Evolutionary conservation across 2,113 vertebrate species (phyloP).

Genomic region (Poeciliopsis turrubarensis): DNA sequence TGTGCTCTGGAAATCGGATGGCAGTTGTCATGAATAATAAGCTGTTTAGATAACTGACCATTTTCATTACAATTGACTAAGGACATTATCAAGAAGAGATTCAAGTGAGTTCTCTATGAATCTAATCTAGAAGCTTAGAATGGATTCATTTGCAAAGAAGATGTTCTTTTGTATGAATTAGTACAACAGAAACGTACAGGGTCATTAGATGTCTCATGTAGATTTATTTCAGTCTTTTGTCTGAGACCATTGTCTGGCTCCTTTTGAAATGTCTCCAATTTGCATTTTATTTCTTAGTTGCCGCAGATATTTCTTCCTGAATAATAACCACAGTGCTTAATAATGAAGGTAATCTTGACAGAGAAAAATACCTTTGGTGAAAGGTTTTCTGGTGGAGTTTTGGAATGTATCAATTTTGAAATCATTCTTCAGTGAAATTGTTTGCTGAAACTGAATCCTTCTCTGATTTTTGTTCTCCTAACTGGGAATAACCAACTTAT

Average conservation of each 20-base stretch:
- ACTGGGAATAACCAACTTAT: slow-evolving; percentile 51
- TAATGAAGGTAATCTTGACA: slow-evolving; percentile 26
- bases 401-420: slow-evolving; percentile 18
- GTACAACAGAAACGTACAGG: slow-evolving; percentile 19
- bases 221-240: slow-evolving; percentile 46
- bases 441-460: slow-evolving; percentile 27
- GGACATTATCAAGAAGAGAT: slow-evolving; percentile 45
- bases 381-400: slow-evolving; percentile 22
- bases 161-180: slow-evolving; percentile 44
- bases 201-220: slow-evolving; percentile 23
- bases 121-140: slow-evolving; percentile 51
- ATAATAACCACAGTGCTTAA: slow-evolving; percentile 26
- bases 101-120: slow-evolving; percentile 33
- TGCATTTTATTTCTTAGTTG: slow-evolving; percentile 55
- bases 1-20: slow-evolving; percentile 25
- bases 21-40: slow-evolving; percentile 54
- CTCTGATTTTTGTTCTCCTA: slow-evolving; percentile 19
- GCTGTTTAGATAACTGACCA: slow-evolving; percentile 55
- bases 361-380: slow-evolving; percentile 4
- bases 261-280: slow-evolving; percentile 54
- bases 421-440: slow-evolving; percentile 16
- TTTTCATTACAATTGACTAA: slow-evolving; percentile 48
- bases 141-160: slow-evolving; percentile 31
- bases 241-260: slow-evolving; percentile 42
- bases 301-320: slow-evolving; percentile 34